Conservation (phyloP, 2,888 invertebrate species). For the Polia nebulosa region DNA sequence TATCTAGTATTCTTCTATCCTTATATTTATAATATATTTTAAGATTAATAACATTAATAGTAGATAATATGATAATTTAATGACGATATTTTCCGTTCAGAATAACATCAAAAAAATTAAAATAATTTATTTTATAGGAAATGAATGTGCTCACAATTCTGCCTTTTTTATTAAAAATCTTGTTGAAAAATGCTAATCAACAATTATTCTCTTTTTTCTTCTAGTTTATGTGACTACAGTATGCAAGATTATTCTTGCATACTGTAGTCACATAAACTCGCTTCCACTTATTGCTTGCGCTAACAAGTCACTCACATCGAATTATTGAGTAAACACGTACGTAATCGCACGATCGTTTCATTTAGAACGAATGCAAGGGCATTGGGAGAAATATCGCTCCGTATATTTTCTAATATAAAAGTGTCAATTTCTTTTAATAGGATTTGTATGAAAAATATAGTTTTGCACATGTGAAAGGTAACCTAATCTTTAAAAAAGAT, state of each 20-base stretch:
- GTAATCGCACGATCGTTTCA: slow-evolving; percentile 88
- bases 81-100: neutral
- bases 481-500: slow-evolving; percentile 21
- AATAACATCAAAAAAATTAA: no score
- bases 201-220: neutral
- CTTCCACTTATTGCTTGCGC: slow-evolving; percentile 68
- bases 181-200: neutral
- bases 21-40: no score
- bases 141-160: neutral
- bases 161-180: neutral
- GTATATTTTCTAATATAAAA: slow-evolving; percentile 82
- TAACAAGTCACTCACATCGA: slow-evolving; percentile 82
- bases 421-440: slow-evolving; percentile 80
- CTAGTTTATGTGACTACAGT: neutral
- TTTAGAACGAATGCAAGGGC: slow-evolving; percentile 85
- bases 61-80: no score
- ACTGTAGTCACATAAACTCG: slow-evolving; percentile 32
- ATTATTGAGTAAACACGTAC: slow-evolving; percentile 90
- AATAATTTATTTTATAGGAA: neutral
- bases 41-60: no score
- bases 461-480: slow-evolving; percentile 39
- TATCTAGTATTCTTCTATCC: no score
- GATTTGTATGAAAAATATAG: slow-evolving; percentile 71
- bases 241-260: no score
- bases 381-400: slow-evolving; percentile 81